Conservation (phyloP, 2,888 invertebrate species). For the Phasia obesa region DNA sequence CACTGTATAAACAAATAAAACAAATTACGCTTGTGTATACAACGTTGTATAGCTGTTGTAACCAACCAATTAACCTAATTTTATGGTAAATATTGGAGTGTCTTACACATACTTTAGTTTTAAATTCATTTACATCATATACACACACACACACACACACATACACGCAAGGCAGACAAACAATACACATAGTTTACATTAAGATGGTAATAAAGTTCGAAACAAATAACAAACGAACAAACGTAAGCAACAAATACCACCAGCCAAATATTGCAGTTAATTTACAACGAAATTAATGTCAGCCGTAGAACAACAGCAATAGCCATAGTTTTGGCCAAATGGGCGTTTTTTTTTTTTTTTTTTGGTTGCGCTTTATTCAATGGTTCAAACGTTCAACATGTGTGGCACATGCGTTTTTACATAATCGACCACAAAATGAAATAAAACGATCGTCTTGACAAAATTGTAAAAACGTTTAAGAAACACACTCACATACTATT, state of each 20-base stretch:
- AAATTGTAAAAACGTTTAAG: constrained; percentile 23
- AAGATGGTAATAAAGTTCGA: constrained; percentile 34
- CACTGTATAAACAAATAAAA: constrained; percentile 29
- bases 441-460: constrained; percentile 30
- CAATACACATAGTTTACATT: constrained; percentile 2
- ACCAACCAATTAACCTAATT: constrained; percentile 67
- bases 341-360: constrained; percentile 37
- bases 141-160: neutral
- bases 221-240: neutral
- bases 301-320: constrained; percentile 46
- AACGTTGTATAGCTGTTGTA: constrained; percentile 51
- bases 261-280: constrained; percentile 59
- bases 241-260: neutral
- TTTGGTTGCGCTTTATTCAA: neutral
- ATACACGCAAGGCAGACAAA: constrained; percentile 2
- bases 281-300: constrained; percentile 64
- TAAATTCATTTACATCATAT: neutral
- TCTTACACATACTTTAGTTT: too few species aligned
- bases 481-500: neutral
- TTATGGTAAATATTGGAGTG: constrained; percentile 54
- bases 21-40: neutral
- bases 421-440: constrained; percentile 37
- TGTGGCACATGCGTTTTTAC: constrained; percentile 40
- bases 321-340: constrained; percentile 64
- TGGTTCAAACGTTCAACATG: neutral